phyloP scores from a whole-genome alignment of 2,113 vertebrate genomes.

The Meriones unguiculatus region DNA sequence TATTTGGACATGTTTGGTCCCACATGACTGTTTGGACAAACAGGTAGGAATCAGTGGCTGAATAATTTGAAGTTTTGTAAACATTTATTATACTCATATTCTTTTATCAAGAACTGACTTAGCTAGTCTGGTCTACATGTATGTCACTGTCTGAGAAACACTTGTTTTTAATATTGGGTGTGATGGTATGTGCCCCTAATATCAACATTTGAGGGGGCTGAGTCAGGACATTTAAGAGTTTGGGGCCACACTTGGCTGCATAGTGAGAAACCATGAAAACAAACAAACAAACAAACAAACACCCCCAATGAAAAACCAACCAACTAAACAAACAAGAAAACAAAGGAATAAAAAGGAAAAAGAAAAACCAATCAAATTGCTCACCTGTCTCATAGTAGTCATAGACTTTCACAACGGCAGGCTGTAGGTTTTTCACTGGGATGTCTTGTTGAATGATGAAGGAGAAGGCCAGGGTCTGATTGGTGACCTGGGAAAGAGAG shows the following conservation, averaged over 20 bases:
- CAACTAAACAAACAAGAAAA: neutral
- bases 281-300: neutral
- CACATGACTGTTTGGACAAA: neutral
- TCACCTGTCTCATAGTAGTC: conserved; percentile 89
- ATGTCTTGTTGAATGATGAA: conserved; percentile 79
- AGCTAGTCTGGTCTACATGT: neutral
- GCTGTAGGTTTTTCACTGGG: conserved; percentile 85
- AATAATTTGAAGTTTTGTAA: neutral
- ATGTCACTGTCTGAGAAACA: neutral
- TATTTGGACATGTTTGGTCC: neutral
- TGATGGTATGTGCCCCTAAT: neutral
- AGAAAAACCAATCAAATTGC: neutral
- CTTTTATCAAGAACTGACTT: too few species aligned
- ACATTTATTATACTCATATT: neutral
- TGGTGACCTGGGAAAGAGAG: conserved; percentile 23
- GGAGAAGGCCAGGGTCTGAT: neutral
- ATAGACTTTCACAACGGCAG: conserved; percentile 86
- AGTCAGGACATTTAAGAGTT: neutral
- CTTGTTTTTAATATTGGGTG: neutral
- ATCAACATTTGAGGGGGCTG: neutral
- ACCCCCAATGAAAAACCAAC: too few species aligned
- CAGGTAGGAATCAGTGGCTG: neutral
- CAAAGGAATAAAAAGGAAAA: neutral
- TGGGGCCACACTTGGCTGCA: neutral
- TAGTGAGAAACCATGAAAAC: neutral